Evolutionary conservation across 2,797 vertebrate genomes (phyloP).

Genomic region (Cynodonichthys magdalenae): DNA sequence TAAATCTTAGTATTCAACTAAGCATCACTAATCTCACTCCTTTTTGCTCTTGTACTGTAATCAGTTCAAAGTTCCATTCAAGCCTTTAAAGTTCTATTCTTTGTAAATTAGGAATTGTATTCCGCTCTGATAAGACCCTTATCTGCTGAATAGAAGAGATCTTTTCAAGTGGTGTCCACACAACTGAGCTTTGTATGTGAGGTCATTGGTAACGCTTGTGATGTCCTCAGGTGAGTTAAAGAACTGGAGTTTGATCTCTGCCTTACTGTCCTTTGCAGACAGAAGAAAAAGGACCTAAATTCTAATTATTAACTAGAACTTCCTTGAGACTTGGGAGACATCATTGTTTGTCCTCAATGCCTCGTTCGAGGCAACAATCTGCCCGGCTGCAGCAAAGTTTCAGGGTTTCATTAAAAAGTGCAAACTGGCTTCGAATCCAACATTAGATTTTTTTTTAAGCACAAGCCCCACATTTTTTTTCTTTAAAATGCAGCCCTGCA

Average conservation of each 20-base stretch:
- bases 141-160: constrained; percentile 58
- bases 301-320: constrained; percentile 71
- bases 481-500: constrained; percentile 4
- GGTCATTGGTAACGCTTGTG: constrained; percentile 64
- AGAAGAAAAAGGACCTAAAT: constrained; percentile 54
- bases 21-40: constrained; percentile 17
- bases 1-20: not conserved
- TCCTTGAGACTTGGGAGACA: constrained; percentile 65
- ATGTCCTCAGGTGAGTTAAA: not conserved
- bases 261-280: constrained; percentile 35
- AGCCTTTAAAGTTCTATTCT: constrained; percentile 60
- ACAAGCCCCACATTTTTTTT: not conserved
- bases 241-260: not conserved
- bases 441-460: constrained; percentile 15
- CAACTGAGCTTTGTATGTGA: constrained; percentile 64
- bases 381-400: constrained; percentile 40
- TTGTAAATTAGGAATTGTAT: constrained; percentile 80
- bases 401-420: constrained; percentile 77
- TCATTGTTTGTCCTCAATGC: constrained; percentile 74
- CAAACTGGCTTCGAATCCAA: constrained; percentile 59
- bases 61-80: constrained; percentile 35
- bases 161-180: constrained; percentile 43
- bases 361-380: constrained; percentile 52
- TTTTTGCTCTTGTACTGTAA: constrained; percentile 5
- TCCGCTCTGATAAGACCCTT: constrained; percentile 75